Base-by-base conservation (phyloP, 2,113 vertebrate genomes). In the Eulemur rufifrons region DNA sequence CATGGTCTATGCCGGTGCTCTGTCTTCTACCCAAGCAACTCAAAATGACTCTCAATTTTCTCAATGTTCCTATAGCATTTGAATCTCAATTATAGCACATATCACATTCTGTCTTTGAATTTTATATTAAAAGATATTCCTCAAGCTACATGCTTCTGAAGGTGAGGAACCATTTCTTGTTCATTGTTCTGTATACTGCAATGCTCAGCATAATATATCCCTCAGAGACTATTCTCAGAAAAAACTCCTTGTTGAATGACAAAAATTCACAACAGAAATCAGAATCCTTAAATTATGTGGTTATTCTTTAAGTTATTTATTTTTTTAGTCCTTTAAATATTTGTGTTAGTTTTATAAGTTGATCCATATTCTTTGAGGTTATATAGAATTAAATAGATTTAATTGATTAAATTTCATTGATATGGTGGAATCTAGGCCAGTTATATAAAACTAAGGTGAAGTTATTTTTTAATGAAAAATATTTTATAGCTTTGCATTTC, bases 331-430 rank as follows among this genome's bases (percentile, higher is more conserved):
- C 11, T 90, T 90, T 85, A 95, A 78, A 50, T 89, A 20, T 94
- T 91, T 96, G n/a, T 59, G 32, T 73, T 32, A 59, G 14, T 86
- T 95, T 83, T 93, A 5, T 86, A 94, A 89, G 42, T 23, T 91
- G 45, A 63, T 45, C 50, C 45, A 37, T 84, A 47, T 4, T 78
- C 27, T 89, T 39, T 81, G 89, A 89, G 25, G 27, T 86, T 81
- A 73, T 37, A 0, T 68, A 76, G 76, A 88, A 95, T 82, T 89
- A 71, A 63, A 61, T 32, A 61, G 42, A 86, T 50, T 80, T 77
- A 86, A 14, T 39, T 86, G 56, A 66, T 90, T 95, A 91, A 69
- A 77, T 78, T 78, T 91, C 86, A 76, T 73, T 63, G 54, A 74
- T 74, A 39, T 34, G 6, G 45, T 91, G 17, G 29, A 59, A 86